phyloP scores from a whole-genome alignment of 64 coral and sea anemone genomes.

The Dendronephthya gigantea region DNA sequence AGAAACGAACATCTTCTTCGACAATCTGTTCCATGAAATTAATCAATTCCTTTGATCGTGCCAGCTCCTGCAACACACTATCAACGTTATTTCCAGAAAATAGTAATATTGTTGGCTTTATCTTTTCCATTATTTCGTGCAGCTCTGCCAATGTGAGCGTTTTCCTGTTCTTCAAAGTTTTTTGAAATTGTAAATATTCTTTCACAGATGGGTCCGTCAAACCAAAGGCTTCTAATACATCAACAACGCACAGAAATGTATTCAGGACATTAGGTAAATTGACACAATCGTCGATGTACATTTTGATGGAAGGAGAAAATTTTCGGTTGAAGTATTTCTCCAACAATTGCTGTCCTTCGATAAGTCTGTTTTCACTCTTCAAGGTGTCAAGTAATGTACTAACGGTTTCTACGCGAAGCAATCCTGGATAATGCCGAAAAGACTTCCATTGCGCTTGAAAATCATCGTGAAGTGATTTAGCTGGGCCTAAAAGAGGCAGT shows the following conservation, averaged over 20 bases:
- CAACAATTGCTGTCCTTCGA: not conserved
- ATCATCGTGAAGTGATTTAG: not conserved
- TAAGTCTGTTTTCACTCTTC: not conserved
- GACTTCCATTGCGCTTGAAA: not conserved
- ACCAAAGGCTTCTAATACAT: not conserved
- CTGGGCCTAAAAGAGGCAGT: not conserved
- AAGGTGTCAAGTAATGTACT: not conserved
- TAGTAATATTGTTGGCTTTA: not conserved
- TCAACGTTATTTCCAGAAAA: not conserved
- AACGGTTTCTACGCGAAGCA: not conserved
- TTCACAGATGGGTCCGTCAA: not conserved
- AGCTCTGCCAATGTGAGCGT: not conserved
- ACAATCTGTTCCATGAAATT: not conserved
- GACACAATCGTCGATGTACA: not conserved
- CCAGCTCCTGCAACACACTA: not conserved
- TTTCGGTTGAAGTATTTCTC: not conserved
- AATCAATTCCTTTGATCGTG: not conserved
- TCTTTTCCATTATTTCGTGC: not conserved
- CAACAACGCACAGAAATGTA: not conserved
- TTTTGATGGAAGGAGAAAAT: not conserved
- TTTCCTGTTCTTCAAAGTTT: not conserved
- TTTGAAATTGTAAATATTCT: not conserved
- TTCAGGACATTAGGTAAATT: not conserved
- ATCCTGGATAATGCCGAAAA: not conserved
- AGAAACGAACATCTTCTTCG: not conserved